phyloP scores from a whole-genome alignment of 2,797 vertebrate genomes.

The Rhabdomys pumilio region DNA sequence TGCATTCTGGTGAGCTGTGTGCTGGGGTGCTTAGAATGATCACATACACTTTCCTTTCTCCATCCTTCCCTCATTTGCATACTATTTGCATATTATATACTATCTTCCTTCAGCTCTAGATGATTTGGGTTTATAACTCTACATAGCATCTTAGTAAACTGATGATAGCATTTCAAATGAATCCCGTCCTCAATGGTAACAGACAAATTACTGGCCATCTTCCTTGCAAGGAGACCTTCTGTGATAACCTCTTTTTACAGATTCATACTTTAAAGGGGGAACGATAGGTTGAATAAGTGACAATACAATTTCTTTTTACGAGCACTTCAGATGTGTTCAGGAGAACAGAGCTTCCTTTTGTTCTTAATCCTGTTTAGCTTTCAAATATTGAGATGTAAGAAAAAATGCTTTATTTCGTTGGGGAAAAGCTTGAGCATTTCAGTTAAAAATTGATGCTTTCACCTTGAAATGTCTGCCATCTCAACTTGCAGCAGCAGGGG shows the following conservation, averaged over 20 bases:
- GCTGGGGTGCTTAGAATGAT: background rate
- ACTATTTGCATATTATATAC: background rate
- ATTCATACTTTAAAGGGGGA: slow-evolving; percentile 13
- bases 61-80: background rate
- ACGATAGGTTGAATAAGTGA: background rate
- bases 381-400: slow-evolving; percentile 40
- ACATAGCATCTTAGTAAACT: background rate
- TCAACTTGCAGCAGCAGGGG: background rate
- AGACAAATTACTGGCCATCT: background rate
- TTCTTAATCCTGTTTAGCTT: slow-evolving; percentile 62
- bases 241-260: background rate
- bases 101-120: background rate
- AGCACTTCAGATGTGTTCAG: background rate
- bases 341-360: slow-evolving; percentile 28
- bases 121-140: background rate
- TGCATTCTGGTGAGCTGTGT: background rate
- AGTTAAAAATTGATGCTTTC: slow-evolving; percentile 56
- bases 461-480: slow-evolving; percentile 66
- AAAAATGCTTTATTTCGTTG: slow-evolving; percentile 24
- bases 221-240: slow-evolving; percentile 42
- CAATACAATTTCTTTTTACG: background rate
- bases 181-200: background rate
- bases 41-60: background rate
- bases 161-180: slow-evolving; percentile 25
- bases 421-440: slow-evolving; percentile 25